phyloP scores from a whole-genome alignment of 2,888 invertebrate genomes.

The Platycheirus rosarum region DNA sequence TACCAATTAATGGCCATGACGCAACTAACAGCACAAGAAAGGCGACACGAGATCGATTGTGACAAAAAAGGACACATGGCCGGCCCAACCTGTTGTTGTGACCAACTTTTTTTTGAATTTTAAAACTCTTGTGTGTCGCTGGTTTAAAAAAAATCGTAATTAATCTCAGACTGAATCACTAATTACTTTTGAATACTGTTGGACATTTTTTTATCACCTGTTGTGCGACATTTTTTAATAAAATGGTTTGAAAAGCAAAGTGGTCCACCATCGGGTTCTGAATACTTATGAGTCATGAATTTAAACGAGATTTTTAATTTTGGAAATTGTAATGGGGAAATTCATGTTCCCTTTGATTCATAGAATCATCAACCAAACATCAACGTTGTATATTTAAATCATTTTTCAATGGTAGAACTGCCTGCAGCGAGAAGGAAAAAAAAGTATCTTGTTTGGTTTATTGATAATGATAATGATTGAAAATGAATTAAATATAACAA shows the following conservation, averaged over 20 bases:
- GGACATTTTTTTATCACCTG: background rate
- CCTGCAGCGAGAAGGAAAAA: no score
- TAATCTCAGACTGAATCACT: background rate
- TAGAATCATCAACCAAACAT: no score
- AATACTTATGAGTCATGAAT: background rate
- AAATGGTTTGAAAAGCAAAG: background rate
- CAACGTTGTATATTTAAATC: no score
- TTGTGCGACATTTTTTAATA: background rate
- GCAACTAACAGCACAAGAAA: background rate
- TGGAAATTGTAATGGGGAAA: no score
- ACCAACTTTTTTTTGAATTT: background rate
- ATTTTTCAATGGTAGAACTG: no score
- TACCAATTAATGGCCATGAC: background rate
- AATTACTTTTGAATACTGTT: background rate
- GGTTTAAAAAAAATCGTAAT: background rate
- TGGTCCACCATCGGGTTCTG: background rate
- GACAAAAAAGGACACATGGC: background rate
- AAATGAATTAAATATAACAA: no score
- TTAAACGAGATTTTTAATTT: no score
- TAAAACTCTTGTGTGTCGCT: background rate
- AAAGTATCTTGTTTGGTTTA: no score
- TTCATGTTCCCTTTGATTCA: no score
- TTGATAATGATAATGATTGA: no score
- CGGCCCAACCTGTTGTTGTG: background rate
- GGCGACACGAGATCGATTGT: background rate